Evolutionary conservation across 2,888 invertebrate species (phyloP).

Genomic region (Enoplolaimus lenunculus): DNA sequence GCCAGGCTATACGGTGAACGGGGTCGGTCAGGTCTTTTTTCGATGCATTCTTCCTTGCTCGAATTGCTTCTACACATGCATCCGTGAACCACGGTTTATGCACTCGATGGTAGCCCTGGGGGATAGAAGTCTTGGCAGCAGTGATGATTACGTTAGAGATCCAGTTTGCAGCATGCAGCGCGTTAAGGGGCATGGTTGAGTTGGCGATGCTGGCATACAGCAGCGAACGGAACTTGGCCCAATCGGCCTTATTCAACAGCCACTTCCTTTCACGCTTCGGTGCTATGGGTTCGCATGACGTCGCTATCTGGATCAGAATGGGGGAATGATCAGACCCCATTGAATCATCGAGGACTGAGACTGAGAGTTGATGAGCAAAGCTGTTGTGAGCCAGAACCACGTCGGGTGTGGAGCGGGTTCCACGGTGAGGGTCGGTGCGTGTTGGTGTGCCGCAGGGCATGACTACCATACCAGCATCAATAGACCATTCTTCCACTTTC

Average conservation of each 20-base stretch:
- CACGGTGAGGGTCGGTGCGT: neutral
- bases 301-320: neutral
- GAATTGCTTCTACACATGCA: neutral
- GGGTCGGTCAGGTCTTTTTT: neutral
- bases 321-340: neutral
- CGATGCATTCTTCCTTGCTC: neutral
- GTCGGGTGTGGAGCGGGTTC: neutral
- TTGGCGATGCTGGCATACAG: neutral
- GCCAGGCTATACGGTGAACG: neutral
- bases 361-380: neutral
- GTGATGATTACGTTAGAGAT: neutral
- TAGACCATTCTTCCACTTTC: neutral
- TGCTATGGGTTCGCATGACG: neutral
- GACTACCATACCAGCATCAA: neutral
- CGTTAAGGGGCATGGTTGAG: neutral
- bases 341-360: neutral
- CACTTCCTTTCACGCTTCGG: neutral
- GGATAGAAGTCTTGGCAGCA: neutral
- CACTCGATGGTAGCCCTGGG: neutral
- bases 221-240: neutral
- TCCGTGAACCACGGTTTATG: conserved; percentile 6
- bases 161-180: neutral
- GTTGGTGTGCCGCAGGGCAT: neutral
- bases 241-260: neutral
- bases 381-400: neutral